phyloP scores from a whole-genome alignment of 2,113 vertebrate species.

The Anolis sagrei region DNA sequence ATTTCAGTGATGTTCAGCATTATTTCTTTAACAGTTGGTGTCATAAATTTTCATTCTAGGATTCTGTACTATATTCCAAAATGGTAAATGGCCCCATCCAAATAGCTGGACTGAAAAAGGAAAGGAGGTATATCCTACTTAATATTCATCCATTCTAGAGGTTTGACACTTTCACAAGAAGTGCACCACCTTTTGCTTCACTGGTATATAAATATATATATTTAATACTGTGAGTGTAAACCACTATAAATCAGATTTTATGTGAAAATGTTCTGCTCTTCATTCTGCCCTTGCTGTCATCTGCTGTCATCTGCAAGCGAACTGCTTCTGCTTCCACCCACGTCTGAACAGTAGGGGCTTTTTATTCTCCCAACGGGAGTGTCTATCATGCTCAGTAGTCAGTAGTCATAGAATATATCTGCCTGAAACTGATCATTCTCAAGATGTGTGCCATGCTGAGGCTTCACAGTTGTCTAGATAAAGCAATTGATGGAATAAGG shows the following conservation, averaged over 20 bases:
- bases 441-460: constrained; percentile 19
- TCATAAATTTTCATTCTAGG: not conserved
- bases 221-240: not conserved
- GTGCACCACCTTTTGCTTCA: not conserved
- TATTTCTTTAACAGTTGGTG: not conserved
- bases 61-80: not conserved
- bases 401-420: not conserved
- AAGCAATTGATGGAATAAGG: constrained; percentile 1
- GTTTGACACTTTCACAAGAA: not conserved
- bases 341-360: not conserved
- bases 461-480: constrained; percentile 7
- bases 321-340: constrained; percentile 12
- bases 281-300: not conserved
- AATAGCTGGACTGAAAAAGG: too few relatives aligned
- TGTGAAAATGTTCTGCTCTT: not conserved
- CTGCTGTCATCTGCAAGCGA: not conserved
- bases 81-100: not conserved
- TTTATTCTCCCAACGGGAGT: not conserved
- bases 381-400: constrained; percentile 3
- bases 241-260: not conserved
- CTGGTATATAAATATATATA: not conserved
- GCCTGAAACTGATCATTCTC: not conserved
- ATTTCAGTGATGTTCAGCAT: not conserved
- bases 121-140: not conserved
- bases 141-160: not conserved